Conservation (phyloP, 2,113 vertebrate genomes). For the Dipodomys ordii region DNA sequence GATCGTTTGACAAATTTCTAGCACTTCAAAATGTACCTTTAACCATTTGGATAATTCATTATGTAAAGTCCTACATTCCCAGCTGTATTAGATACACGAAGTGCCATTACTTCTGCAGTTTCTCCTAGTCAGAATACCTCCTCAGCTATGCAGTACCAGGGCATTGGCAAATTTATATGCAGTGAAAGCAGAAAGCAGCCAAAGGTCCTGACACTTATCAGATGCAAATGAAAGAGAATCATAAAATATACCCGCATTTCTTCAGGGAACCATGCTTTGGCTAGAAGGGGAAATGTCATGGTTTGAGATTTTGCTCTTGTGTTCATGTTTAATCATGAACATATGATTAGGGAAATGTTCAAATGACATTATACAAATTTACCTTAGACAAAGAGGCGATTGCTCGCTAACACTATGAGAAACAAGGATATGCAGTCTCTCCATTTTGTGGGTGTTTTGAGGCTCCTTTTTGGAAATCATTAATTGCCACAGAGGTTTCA, state of each 20-base stretch:
- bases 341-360: background rate
- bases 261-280: background rate
- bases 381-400: background rate
- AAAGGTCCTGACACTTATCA: background rate
- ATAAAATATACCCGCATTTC: conserved; percentile 12
- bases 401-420: background rate
- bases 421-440: background rate
- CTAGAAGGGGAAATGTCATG: background rate
- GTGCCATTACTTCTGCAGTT: background rate
- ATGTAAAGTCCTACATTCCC: background rate
- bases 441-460: background rate
- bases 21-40: background rate
- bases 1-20: background rate
- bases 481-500: background rate
- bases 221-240: conserved; percentile 49
- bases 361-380: conserved; percentile 7
- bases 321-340: conserved; percentile 51
- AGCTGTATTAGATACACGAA: no score
- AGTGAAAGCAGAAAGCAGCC: conserved; percentile 47
- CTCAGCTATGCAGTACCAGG: background rate
- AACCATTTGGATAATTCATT: conserved; percentile 13
- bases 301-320: background rate
- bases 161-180: background rate
- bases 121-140: background rate
- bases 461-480: background rate